Evolutionary conservation across 2,797 vertebrate genomes (phyloP).

Genomic region (Borostomias antarcticus): DNA sequence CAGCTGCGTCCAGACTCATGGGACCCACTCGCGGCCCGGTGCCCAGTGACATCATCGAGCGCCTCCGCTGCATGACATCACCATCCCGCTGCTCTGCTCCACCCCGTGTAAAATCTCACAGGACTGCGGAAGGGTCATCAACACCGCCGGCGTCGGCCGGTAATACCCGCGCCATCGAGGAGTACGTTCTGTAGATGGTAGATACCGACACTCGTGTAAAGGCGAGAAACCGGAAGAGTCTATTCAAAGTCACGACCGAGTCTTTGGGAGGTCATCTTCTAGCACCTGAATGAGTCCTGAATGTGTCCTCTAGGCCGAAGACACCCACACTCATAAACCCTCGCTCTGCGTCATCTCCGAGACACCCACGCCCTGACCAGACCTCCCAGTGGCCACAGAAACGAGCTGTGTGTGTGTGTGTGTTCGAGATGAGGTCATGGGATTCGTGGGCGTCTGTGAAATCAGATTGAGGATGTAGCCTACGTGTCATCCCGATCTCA

Average conservation of each 20-base stretch:
- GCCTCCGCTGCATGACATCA: background rate
- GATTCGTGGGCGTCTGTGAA: background rate
- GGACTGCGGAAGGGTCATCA: too few relatives aligned
- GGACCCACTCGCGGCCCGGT: background rate
- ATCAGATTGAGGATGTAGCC: background rate
- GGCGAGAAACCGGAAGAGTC: background rate
- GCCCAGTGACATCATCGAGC: too few relatives aligned
- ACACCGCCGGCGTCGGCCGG: too few relatives aligned
- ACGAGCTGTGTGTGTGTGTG: slow-evolving; percentile 3
- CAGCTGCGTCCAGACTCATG: background rate
- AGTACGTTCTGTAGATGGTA: too few relatives aligned
- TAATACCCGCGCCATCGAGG: too few relatives aligned
- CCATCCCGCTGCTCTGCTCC: background rate
- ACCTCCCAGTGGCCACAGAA: background rate
- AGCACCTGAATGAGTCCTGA: background rate
- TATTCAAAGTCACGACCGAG: background rate
- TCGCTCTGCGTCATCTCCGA: background rate
- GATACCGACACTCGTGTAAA: too few relatives aligned
- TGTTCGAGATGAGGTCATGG: background rate
- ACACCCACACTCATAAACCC: background rate
- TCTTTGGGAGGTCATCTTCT: background rate
- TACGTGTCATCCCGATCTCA: too few relatives aligned
- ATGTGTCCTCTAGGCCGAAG: background rate
- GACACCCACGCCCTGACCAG: background rate
- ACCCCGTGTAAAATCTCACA: background rate